Percentiles rank a stretch among this genome's conserved stretches.
phyloP scores from a whole-genome alignment of 2,113 vertebrate genomes.

The Arvicanthis niloticus region DNA sequence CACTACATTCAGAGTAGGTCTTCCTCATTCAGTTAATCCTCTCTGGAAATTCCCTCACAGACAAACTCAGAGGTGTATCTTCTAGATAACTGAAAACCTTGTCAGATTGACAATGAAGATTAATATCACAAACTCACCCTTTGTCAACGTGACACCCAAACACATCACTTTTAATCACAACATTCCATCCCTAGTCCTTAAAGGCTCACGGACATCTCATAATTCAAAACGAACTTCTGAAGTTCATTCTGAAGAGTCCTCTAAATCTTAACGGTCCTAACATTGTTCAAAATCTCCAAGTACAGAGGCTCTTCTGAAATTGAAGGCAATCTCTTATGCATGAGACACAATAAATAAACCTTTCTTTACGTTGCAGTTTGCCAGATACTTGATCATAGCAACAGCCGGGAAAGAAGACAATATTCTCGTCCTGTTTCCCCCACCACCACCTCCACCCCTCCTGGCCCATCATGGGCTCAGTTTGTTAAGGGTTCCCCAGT shows the following conservation, averaged over 20 bases:
- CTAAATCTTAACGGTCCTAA: background rate
- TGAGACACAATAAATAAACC: background rate
- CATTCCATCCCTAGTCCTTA: background rate
- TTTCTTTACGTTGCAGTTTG: background rate
- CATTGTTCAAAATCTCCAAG: background rate
- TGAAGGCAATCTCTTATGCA: background rate
- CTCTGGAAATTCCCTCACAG: background rate
- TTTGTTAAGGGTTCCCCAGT: slow-evolving; percentile 51
- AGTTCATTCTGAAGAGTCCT: background rate
- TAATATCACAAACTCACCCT: background rate
- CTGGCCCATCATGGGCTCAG: slow-evolving; percentile 24
- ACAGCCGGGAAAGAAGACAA: background rate
- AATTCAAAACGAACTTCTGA: background rate
- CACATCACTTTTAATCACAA: background rate
- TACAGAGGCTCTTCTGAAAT: background rate
- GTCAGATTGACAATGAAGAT: background rate
- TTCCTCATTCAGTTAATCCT: background rate
- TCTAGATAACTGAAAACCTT: background rate
- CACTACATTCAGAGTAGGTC: background rate
- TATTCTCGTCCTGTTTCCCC: no score
- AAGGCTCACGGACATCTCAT: background rate
- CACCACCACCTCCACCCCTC: background rate
- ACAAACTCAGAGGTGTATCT: background rate
- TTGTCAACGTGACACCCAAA: background rate
- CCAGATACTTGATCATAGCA: background rate